Evolutionary conservation across 2,113 vertebrate species (phyloP).

Genomic region (Raja brachyura): DNA sequence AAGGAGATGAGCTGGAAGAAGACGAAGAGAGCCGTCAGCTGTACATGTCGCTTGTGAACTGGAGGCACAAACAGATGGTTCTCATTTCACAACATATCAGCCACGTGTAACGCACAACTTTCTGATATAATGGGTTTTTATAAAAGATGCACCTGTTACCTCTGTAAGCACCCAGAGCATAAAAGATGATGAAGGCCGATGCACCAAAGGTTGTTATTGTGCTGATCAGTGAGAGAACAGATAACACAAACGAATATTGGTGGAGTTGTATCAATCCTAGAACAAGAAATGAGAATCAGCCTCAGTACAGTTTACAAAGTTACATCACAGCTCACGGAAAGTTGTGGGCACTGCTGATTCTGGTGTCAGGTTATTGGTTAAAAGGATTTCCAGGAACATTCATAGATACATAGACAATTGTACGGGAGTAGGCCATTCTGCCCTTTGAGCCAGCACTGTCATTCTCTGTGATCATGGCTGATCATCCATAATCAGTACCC

Average conservation of each 20-base stretch:
- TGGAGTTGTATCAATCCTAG: neutral
- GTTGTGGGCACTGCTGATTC: neutral
- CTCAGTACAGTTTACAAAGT: neutral
- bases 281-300: neutral
- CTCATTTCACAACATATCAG: neutral
- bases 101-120: neutral
- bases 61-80: constrained; percentile 7
- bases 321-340: neutral
- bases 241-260: neutral
- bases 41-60: neutral
- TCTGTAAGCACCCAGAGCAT: neutral
- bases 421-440: no score
- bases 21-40: neutral
- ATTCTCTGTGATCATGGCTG: no score
- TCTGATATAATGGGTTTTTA: neutral
- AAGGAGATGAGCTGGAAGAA: neutral
- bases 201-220: neutral
- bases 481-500: no score
- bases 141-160: neutral
- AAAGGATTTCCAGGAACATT: neutral
- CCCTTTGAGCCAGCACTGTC: no score
- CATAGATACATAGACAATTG: no score
- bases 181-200: neutral
- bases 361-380: neutral
- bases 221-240: neutral